Evolutionary conservation across 2,113 vertebrate genomes (phyloP).

Genomic region (Cynoglossus semilaevis): DNA sequence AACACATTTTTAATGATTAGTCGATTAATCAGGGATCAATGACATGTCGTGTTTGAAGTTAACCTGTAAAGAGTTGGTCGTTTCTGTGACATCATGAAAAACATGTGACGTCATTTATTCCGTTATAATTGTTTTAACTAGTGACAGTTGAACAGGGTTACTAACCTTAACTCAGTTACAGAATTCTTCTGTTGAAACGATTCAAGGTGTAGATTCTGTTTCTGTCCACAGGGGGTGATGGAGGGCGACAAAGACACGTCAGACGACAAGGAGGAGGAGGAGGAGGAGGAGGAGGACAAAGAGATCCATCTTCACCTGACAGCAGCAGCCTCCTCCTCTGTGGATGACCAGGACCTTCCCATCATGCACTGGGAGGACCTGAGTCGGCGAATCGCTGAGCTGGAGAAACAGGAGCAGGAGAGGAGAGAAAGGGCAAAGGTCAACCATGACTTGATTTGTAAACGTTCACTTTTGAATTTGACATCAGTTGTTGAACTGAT

Average conservation of each 20-base stretch:
- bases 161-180: no score
- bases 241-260: constrained; percentile 58
- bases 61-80: no score
- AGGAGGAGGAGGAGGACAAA: constrained; percentile 44
- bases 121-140: no score
- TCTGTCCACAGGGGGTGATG: constrained; percentile 45
- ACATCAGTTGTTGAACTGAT: background rate
- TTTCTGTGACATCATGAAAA: no score
- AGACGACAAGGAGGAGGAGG: constrained; percentile 58
- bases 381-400: constrained; percentile 72
- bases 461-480: background rate
- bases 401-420: constrained; percentile 76
- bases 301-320: constrained; percentile 21
- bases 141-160: no score
- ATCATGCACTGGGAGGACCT: constrained; percentile 82
- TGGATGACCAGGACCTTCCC: constrained; percentile 61
- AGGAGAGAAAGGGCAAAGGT: constrained; percentile 67
- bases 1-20: no score
- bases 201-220: background rate
- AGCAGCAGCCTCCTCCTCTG: constrained; percentile 1
- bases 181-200: no score
- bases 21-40: no score
- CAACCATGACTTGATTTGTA: constrained; percentile 8
- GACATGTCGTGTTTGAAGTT: no score
- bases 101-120: no score